Conservation (phyloP, 1,140 invertebrate genomes). For the Hyles euphorbiae region DNA sequence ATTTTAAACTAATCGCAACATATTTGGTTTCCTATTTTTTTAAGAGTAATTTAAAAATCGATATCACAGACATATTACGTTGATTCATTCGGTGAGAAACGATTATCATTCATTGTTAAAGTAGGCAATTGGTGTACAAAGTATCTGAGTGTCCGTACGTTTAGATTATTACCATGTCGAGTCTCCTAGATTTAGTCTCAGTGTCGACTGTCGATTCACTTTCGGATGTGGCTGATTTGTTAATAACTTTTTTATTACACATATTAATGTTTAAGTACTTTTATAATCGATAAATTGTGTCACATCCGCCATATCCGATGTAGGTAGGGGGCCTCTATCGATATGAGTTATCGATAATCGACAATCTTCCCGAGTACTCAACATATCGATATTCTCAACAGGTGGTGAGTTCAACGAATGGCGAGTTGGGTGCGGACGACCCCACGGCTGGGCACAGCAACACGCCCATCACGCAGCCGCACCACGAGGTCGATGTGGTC, state of each 20-base stretch:
- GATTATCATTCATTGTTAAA: neutral
- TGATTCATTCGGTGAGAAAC: neutral
- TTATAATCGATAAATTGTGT: no score
- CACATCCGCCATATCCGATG: no score
- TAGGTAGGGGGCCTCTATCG: neutral
- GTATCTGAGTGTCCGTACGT: slow-evolving; percentile 1
- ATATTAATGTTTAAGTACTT: no score
- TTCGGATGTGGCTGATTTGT: slow-evolving; percentile 4
- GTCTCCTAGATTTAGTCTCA: neutral
- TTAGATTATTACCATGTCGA: neutral
- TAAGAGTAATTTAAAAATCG: neutral
- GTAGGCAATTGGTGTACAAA: slow-evolving; percentile 7
- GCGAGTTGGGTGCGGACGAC: slow-evolving; percentile 95
- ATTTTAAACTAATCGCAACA: neutral
- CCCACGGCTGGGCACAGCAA: slow-evolving; percentile 97
- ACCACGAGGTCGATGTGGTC: slow-evolving; percentile 92
- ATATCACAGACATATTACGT: neutral
- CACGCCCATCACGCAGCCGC: slow-evolving; percentile 94
- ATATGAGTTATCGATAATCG: neutral
- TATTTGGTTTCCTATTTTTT: neutral
- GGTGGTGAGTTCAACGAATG: slow-evolving; percentile 98
- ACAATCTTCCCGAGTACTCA: no score
- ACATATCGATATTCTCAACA: slow-evolving; percentile 65
- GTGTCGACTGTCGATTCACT: slow-evolving; percentile 1
- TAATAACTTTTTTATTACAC: neutral